Evolutionary conservation across 1,140 invertebrate species (phyloP).

Genomic region (Drosophila sechellia): DNA sequence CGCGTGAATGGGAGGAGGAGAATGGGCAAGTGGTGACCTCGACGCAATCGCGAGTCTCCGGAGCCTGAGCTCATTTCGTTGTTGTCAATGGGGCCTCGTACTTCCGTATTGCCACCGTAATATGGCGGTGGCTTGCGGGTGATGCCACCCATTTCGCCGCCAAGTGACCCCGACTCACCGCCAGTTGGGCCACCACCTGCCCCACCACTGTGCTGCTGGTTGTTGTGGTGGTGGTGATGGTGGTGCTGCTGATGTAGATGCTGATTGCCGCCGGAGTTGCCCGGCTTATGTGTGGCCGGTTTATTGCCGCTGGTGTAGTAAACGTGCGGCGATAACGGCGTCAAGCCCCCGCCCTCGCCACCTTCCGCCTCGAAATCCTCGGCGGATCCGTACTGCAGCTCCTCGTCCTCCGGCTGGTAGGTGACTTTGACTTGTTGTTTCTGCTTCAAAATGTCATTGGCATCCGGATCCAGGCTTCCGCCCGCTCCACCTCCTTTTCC

Average conservation of each 20-base stretch:
- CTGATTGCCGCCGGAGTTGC: constrained; percentile 48
- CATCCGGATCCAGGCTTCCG: constrained; percentile 69
- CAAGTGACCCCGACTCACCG: constrained; percentile 13
- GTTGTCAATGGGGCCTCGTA: constrained; percentile 69
- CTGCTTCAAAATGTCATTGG: constrained; percentile 84
- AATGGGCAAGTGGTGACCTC: constrained; percentile 1
- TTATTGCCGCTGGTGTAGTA: constrained; percentile 79
- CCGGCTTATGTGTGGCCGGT: constrained; percentile 76
- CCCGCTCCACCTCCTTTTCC: constrained; percentile 43
- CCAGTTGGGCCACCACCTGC: constrained; percentile 8
- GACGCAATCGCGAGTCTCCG: constrained; percentile 40
- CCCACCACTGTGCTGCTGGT: constrained; percentile 24
- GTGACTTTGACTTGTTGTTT: constrained; percentile 84
- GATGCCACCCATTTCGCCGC: constrained; percentile 43
- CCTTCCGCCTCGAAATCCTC: constrained; percentile 82
- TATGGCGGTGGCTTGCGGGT: constrained; percentile 59
- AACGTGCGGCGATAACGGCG: constrained; percentile 79
- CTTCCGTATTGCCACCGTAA: constrained; percentile 65
- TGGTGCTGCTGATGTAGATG: constrained; percentile 67
- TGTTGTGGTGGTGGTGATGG: constrained; percentile 69
- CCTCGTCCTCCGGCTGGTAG: constrained; percentile 83
- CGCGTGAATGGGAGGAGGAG: constrained; percentile 2
- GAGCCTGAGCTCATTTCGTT: constrained; percentile 58
- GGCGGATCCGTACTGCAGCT: constrained; percentile 79
- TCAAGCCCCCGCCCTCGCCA: constrained; percentile 58